Base-by-base conservation (phyloP, 2,113 vertebrate genomes). In the Sturnira hondurensis region DNA sequence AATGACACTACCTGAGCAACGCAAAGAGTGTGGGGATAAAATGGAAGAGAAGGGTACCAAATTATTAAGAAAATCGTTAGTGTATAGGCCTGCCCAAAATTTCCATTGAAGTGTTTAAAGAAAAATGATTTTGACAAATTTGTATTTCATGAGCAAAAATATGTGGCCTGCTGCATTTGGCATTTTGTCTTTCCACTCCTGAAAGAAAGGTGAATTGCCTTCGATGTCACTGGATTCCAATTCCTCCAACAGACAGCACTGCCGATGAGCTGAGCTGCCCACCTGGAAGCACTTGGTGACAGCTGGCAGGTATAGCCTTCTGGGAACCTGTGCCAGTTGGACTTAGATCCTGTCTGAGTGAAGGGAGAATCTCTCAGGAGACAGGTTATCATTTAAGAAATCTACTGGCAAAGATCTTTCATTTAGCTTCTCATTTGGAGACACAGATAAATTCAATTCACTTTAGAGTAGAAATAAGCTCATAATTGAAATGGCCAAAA, bases 111-210 rank as follows among this genome's bases (percentile, higher is more conserved):
- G 82, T 89, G 92, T 97, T 98, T 96, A 93, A 70, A 97, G 95
- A 97, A 97, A 97, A 97, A 95, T 74, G 76, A 95, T 98, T 98
- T 98, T 98, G 97, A 98, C 84, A 98, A 98, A 98, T 98, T 97
- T 93, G 24, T 87, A 97, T 98, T 97, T 98, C 94, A 95, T 83
- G 68, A 80, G 81, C 86, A 96, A 95, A 86, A 97, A 94, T 91
- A 95, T 5, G 45, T 78, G 95, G 63, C 97, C 92, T 96, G 93
- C 94, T 97, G 92, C 56, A 71, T 94, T 96, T 91, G 97, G 95
- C 24, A 24, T 93, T 97, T 96, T 91, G 56, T 97, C 77, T 91
- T 90, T 43, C 50, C 19, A 5, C 95, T 85, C 73, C 82, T 54
- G 95, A 98, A 94, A 54, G 92, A 89, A 97, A 96, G 96, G 31